phyloP scores from a whole-genome alignment of 1,140 invertebrate species.

The Drosophila sproati region DNA sequence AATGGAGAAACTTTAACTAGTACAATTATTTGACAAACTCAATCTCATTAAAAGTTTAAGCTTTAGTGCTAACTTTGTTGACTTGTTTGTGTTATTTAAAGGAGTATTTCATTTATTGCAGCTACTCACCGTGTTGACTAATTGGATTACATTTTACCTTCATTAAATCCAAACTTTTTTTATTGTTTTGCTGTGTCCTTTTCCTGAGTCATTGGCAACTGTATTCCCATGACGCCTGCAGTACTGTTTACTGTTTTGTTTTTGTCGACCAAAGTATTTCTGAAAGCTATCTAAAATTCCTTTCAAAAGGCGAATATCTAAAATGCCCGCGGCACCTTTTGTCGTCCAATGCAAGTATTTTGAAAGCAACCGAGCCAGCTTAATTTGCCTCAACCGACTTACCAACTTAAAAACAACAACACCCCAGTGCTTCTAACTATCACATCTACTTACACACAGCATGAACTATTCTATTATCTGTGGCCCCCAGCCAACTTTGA shows the following conservation, averaged over 20 bases:
- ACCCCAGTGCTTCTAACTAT: not conserved
- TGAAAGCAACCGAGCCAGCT: conserved; percentile 3
- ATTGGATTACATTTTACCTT: conserved; percentile 8
- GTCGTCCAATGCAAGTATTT: not conserved
- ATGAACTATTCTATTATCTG: conserved; percentile 65
- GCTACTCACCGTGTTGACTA: conserved; percentile 5
- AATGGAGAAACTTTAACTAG: too few species aligned
- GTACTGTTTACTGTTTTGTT: conserved; percentile 1
- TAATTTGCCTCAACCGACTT: conserved; percentile 43
- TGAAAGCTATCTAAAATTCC: conserved; percentile 11
- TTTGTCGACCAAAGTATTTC: conserved; percentile 10
- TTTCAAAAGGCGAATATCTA: not conserved
- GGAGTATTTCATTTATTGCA: not conserved
- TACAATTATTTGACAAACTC: too few species aligned
- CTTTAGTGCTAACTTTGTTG: not conserved
- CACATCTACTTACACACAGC: conserved; percentile 7
- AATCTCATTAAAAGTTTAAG: too few species aligned
- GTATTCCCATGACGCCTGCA: not conserved
- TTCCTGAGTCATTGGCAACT: not conserved
- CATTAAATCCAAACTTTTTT: not conserved
- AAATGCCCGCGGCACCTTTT: not conserved
- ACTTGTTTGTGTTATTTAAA: not conserved
- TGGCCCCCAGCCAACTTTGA: conserved; percentile 9
- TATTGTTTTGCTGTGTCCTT: not conserved
- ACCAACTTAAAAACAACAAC: conserved; percentile 2